Conservation (phyloP, 2,797 vertebrate genomes). For the Semaprochilodus insignis region DNA sequence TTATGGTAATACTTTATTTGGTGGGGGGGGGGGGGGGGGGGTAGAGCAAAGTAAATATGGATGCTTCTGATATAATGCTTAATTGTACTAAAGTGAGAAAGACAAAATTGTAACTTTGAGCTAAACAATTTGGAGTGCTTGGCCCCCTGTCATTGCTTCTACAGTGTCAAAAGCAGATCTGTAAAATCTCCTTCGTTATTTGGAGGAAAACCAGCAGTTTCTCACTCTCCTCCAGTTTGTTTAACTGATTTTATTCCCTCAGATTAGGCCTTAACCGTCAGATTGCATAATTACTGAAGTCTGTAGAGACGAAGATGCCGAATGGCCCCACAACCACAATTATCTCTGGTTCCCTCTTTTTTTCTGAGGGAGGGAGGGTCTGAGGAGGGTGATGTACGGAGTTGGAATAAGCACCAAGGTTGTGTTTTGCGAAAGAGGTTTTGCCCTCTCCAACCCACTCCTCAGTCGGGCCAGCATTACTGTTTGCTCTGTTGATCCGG, state of each 20-base stretch:
- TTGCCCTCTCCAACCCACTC: neutral
- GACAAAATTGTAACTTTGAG: neutral
- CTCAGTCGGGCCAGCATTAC: conserved; percentile 43
- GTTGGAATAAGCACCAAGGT: conserved; percentile 18
- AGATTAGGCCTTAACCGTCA: conserved; percentile 68
- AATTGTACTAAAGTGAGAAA: neutral
- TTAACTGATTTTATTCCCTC: conserved; percentile 75
- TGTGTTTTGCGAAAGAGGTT: conserved; percentile 35
- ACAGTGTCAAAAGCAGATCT: conserved; percentile 55
- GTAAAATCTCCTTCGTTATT: conserved; percentile 55
- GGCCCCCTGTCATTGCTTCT: conserved; percentile 32
- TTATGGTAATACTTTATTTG: no score
- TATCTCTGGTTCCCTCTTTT: conserved; percentile 56
- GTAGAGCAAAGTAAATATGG: no score
- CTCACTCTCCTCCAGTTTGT: conserved; percentile 73
- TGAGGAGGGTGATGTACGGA: conserved; percentile 12
- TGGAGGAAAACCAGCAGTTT: conserved; percentile 72
- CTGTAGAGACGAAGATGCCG: conserved; percentile 68
- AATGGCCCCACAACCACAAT: conserved; percentile 72
- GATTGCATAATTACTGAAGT: conserved; percentile 73
- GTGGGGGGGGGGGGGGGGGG: no score
- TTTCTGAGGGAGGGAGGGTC: neutral
- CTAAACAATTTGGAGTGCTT: neutral
- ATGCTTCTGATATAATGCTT: no score
- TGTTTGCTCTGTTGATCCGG: conserved; percentile 75